Evolutionary conservation across 2,888 invertebrate genomes (phyloP), one percentile per base, ranked within the genome.

Genomic region (Andricus curvator): DNA sequence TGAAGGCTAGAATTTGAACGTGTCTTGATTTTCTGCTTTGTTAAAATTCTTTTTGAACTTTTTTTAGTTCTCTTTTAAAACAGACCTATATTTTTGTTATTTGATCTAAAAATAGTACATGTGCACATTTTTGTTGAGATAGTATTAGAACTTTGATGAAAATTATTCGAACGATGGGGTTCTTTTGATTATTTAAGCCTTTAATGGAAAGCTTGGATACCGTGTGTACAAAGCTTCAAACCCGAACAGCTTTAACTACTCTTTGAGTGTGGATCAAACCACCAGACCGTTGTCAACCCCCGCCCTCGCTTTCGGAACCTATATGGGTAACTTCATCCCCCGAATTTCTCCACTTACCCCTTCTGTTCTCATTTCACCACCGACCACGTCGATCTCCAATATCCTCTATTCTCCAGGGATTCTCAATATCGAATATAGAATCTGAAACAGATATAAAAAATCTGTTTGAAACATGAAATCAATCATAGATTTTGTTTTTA

Each of bases 221-320:
- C 25, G 15, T 68, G 33, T 74, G 33, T 29, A 74, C 33, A 74
- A 56, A 74, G 56, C 74, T 56, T 74, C 33, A 56, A 56, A 33
- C 15, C 51, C 56, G 51, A 74, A 74, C 51, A 56, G 74, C 74
- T 56, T 74, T 74, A 74, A 74, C 70, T 33, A 74, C 70, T 51
- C 70, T 74, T 56, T 74, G 56, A 74, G 37, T 74, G 74, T 56
- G 74, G 51, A 74, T 74, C 51, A 74, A 74, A 74, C 74, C 74
- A 56, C 33, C 56, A 74, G 56, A 33, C 74, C 74, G 56, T 74
- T 74, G 74, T 74, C 74, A 74, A 56, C 74, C 15, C 33, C 25
- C 20, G 4, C 70, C 48, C 44, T 29, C 5, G 22, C 74, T 13
- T n/a, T 17, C 48, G 20, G 37, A 56, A 74, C 33, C 48, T 56